Evolutionary conservation across 2,888 invertebrate species (phyloP), one percentile per base, ranked within the genome.

Genomic region (Branchellion lobata): DNA sequence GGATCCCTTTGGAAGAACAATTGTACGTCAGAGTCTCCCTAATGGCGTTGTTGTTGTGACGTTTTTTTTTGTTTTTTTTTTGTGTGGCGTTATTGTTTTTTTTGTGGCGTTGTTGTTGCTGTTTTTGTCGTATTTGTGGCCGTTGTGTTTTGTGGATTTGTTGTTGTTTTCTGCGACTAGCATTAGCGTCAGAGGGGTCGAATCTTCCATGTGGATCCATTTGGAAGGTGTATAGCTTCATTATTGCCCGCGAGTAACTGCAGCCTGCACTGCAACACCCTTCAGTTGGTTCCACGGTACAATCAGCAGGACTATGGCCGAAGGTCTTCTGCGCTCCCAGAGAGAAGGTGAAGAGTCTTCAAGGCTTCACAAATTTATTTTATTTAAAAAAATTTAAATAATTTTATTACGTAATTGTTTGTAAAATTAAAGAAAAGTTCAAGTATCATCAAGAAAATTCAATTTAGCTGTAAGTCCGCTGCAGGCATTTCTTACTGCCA

Each of bases 281-380:
- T 57, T n/a, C 83, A 87, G 89, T 81, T 97, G 96, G 96, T 97
- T 95, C 89, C 96, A 96, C 88, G 96, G 96, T 82, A 92, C 94
- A 83, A 93, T 96, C 82, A 93, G 94, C 75, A 91, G 96, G 85
- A 91, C 93, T 81, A 95, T 96, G 88, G 96, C 96, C 73, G 96
- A 97, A 89, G 91, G 92, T 86, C 91, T 95, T 82, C 90, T 97
- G 77, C 90, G 94, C 84, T 91, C 93, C 79, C 91, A 94, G 77
- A 90, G 91, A 83, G 96, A 96, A 89, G 96, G 96, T 57, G 8
- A 14, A n/a, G n/a, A n/a, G n/a, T n/a, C n/a, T n/a, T n/a, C n/a
- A n/a, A n/a, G n/a, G n/a, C n/a, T n/a, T n/a, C n/a, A n/a, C n/a
- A n/a, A n/a, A n/a, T n/a, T n/a, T n/a, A n/a, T n/a, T n/a, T n/a